Evolutionary conservation across 1,140 invertebrate genomes (phyloP).

Genomic region (Augochlora pura): DNA sequence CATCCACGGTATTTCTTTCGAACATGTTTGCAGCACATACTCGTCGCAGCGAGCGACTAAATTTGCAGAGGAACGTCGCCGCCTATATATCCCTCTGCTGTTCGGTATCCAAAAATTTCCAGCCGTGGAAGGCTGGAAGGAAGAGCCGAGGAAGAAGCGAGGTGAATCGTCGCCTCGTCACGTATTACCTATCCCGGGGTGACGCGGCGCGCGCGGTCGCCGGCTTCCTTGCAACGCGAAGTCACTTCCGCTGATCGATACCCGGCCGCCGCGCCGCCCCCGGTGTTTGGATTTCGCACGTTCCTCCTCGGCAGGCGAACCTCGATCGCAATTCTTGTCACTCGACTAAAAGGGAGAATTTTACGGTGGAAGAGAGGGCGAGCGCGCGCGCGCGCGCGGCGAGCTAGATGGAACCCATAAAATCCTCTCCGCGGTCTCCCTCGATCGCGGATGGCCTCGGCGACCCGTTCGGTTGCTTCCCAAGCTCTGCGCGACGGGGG

Average conservation of each 20-base stretch:
- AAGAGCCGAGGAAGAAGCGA: background rate
- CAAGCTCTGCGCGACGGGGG: background rate
- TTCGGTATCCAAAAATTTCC: no score
- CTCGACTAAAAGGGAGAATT: constrained; percentile 24
- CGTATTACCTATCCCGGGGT: background rate
- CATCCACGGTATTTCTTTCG: no score
- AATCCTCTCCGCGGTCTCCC: constrained; percentile 20
- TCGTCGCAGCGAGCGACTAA: no score
- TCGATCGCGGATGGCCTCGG: background rate
- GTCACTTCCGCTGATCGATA: background rate
- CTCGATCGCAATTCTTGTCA: constrained; percentile 59
- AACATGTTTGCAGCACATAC: no score
- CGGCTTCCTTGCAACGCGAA: background rate
- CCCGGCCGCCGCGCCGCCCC: background rate
- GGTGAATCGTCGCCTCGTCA: background rate
- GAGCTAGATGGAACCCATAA: constrained; percentile 35
- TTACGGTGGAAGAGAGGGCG: background rate
- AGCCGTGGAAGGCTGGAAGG: no score
- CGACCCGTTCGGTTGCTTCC: background rate
- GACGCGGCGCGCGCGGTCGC: background rate
- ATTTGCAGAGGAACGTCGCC: no score
- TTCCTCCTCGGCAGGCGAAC: constrained; percentile 25
- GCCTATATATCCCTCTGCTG: no score
- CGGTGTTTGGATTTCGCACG: constrained; percentile 36
- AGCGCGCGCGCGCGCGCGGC: no score